Conservation (phyloP, 2,113 vertebrate species). For the Daboia siamensis region DNA sequence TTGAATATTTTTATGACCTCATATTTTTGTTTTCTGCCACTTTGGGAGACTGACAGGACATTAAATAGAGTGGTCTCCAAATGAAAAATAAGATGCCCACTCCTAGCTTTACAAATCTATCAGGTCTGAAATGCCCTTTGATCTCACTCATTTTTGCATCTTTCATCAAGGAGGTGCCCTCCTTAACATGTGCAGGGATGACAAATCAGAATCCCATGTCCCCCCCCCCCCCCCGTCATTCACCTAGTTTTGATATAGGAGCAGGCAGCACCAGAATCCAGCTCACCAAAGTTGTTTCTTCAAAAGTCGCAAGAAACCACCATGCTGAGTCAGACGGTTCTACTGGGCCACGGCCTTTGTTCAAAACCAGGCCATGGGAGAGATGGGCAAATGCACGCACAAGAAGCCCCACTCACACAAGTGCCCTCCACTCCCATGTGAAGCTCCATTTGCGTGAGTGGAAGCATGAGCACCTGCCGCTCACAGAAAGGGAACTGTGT, state of each 20-base stretch:
- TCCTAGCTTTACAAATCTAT: neutral
- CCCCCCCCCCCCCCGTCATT: too few relatives aligned
- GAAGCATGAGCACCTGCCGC: neutral
- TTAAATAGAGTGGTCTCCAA: neutral
- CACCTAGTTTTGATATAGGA: neutral
- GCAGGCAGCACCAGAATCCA: neutral
- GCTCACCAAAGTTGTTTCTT: neutral
- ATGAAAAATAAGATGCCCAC: neutral
- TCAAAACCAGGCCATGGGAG: neutral
- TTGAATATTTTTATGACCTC: neutral
- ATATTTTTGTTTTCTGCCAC: neutral
- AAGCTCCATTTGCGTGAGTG: neutral
- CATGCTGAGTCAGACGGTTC: neutral
- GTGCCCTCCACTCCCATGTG: neutral
- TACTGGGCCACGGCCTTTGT: neutral
- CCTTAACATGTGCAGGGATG: neutral
- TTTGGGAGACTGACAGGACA: neutral
- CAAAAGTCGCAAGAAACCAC: neutral
- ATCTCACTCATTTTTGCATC: neutral
- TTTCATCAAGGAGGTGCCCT: neutral
- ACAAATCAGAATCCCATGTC: neutral
- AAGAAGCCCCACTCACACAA: neutral
- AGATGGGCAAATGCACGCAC: neutral
- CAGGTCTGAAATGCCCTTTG: neutral
- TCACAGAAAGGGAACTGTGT: neutral